Evolutionary conservation across 2,888 invertebrate genomes (phyloP).

Genomic region (Nephrotoma flavescens): DNA sequence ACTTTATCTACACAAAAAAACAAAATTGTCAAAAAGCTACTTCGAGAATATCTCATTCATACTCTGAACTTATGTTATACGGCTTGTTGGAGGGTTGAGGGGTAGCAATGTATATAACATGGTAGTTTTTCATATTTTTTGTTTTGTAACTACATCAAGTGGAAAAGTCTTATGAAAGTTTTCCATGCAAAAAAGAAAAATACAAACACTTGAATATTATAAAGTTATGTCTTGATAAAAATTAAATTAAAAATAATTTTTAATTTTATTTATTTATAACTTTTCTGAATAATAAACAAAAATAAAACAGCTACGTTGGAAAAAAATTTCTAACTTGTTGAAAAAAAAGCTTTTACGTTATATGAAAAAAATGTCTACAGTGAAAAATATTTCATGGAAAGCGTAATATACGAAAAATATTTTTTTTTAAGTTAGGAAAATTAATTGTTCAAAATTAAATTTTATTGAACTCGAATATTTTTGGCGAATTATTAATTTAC

Average conservation of each 20-base stretch:
- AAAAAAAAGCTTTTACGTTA: background rate
- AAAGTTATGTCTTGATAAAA: background rate
- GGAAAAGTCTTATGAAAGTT: background rate
- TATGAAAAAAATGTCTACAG: no score
- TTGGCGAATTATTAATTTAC: background rate
- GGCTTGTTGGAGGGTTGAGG: background rate
- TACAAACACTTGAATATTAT: background rate
- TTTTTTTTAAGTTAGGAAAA: no score
- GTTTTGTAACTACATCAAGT: background rate
- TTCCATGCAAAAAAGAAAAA: background rate
- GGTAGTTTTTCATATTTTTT: background rate
- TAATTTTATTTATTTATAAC: background rate
- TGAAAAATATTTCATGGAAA: no score
- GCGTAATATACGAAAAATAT: no score
- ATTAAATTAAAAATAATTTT: background rate
- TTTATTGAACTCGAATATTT: background rate
- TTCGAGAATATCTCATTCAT: background rate
- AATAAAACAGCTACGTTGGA: background rate
- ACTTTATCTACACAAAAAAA: background rate
- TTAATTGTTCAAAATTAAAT: no score
- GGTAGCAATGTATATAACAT: background rate
- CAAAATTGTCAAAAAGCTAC: background rate
- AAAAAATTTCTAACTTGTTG: background rate
- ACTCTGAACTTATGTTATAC: background rate
- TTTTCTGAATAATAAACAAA: background rate